Percentiles rank a stretch among this genome's conserved stretches.
phyloP scores from a whole-genome alignment of 2,113 vertebrate genomes.

The Cygnus atratus region DNA sequence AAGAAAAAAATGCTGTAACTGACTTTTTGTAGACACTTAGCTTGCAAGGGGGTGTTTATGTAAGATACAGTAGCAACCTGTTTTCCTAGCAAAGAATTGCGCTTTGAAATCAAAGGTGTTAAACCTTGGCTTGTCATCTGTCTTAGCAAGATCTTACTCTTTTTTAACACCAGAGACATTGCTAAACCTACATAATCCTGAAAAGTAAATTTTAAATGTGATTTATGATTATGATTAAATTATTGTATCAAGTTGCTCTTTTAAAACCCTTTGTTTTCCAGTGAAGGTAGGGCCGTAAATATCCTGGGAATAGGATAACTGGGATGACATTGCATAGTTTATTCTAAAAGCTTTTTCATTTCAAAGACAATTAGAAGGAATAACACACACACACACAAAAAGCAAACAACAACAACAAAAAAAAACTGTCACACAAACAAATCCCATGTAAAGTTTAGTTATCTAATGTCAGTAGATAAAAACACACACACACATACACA shows the following conservation, averaged over 20 bases:
- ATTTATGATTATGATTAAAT: slow-evolving; percentile 22
- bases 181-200: not conserved
- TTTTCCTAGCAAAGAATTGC: not conserved
- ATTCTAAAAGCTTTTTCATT: not conserved
- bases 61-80: not conserved
- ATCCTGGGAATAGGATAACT: not conserved
- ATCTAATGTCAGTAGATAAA: slow-evolving; percentile 33
- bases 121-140: not conserved
- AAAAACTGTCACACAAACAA: slow-evolving; percentile 1
- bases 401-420: not conserved
- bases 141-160: not conserved
- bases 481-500: not conserved
- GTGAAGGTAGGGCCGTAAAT: not conserved
- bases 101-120: not conserved
- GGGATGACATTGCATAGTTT: not conserved
- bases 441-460: slow-evolving; percentile 24
- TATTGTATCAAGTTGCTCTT: not conserved
- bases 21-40: not conserved
- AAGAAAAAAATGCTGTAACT: not conserved
- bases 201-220: not conserved
- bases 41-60: not conserved
- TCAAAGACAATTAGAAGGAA: not conserved
- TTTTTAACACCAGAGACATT: not conserved
- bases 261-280: slow-evolving; percentile 1
- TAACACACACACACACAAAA: not conserved